A percentile compares a stretch with the other conserved stretches of the same genome.
Conservation (phyloP, 2,888 invertebrate genomes). For the Scaptomyza cyrtandrae region DNA sequence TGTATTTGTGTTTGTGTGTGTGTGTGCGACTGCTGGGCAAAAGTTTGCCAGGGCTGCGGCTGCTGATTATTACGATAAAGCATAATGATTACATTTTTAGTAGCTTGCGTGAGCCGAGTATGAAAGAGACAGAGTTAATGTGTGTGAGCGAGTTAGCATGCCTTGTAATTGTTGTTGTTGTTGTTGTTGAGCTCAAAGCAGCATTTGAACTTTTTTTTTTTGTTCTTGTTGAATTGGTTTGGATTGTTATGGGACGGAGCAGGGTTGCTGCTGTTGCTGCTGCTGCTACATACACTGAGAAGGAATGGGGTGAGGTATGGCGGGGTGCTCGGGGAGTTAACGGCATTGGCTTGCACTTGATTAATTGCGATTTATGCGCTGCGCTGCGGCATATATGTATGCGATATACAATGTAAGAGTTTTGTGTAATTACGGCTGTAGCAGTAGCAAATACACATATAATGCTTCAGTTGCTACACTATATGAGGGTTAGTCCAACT, state of each 20-base stretch:
- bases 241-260: conserved; percentile 28
- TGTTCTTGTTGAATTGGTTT: conserved; percentile 26
- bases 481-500: conserved; percentile 57
- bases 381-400: conserved; percentile 70
- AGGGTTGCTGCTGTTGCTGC: conserved; percentile 41
- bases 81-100: conserved; percentile 79
- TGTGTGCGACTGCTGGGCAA: conserved; percentile 50
- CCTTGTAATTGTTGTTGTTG: conserved; percentile 57
- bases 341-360: conserved; percentile 79
- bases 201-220: conserved; percentile 58
- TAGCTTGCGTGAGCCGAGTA: conserved; percentile 55
- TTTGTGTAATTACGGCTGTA: conserved; percentile 66
- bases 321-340: conserved; percentile 46
- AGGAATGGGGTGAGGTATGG: not conserved
- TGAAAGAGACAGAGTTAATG: conserved; percentile 18
- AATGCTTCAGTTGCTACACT: conserved; percentile 24
- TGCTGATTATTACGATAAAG: conserved; percentile 79
- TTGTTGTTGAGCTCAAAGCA: conserved; percentile 52
- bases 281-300: conserved; percentile 12
- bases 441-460: conserved; percentile 35
- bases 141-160: conserved; percentile 21
- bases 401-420: conserved; percentile 58
- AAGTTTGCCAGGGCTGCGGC: conserved; percentile 60
- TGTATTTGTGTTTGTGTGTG: conserved; percentile 35
- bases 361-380: conserved; percentile 77